Evolutionary conservation across 1,140 invertebrate species (phyloP), one percentile per base, ranked within the genome.

Genomic region (Caenorhabditis elegans): DNA sequence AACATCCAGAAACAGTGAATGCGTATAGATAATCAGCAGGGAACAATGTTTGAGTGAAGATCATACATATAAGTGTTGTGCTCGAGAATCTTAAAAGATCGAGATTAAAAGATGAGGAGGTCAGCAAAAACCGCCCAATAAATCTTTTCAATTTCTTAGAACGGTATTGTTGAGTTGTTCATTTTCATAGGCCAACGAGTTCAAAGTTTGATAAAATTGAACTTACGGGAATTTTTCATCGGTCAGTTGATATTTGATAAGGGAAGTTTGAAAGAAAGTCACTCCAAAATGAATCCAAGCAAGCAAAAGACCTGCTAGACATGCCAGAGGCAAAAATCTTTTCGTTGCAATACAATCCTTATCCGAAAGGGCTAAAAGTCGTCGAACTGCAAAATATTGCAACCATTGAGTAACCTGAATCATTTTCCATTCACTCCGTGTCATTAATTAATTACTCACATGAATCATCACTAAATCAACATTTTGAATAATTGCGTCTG

Each of bases 31-130:
- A 89, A 49, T 89, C 88, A 36, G 88, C 87, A 5, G 88, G 88
- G 78, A 90, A 89, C n/a, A 89, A 85, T 17, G 88, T 89, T 70
- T 89, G 88, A 6, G 88, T 89, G 78, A 87, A 85, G 36, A 89
- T 89, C 88, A 89, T 89, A 15, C 82, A 84, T 34, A 89, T 86
- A 17, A 89, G 80, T 11, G 88, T 88, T 0, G 85, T 77, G 53
- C 85, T 78, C 34, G 83, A 84, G 81, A 89, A 89, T 46, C 82
- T 83, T 47, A 65, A 80, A 80, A 43, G 39, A 43, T n/a, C n/a
- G n/a, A n/a, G n/a, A n/a, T n/a, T n/a, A n/a, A n/a, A n/a, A n/a
- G n/a, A n/a, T n/a, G n/a, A n/a, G n/a, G n/a, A n/a, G n/a, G n/a
- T n/a, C n/a, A n/a, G n/a, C n/a, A n/a, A n/a, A n/a, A n/a, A n/a